Evolutionary conservation across 2,113 vertebrate species (phyloP).

Genomic region (Microcebus lehilahytsara): DNA sequence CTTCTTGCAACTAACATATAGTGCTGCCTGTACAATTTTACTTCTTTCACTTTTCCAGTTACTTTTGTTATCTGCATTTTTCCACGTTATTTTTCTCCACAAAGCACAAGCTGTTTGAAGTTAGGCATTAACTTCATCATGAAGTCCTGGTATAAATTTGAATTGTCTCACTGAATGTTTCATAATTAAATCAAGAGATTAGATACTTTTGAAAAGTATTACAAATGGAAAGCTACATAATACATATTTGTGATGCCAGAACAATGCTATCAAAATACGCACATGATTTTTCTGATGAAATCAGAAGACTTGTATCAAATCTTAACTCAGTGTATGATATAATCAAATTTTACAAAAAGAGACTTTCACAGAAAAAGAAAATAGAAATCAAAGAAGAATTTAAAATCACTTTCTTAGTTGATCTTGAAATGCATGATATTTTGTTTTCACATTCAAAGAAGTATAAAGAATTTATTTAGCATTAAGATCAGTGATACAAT

Average conservation of each 20-base stretch:
- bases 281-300: not conserved
- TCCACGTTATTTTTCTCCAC: fast-evolving
- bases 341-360: not conserved
- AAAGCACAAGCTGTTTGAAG: not conserved
- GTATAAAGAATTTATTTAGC: not conserved
- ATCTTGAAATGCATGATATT: not conserved
- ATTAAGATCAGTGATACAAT: not conserved
- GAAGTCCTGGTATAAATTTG: not conserved
- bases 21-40: not conserved
- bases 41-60: not conserved
- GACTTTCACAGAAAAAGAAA: not conserved
- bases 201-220: not conserved
- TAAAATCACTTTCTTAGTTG: not conserved
- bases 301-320: not conserved
- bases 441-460: not conserved
- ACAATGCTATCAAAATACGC: not conserved
- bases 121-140: not conserved
- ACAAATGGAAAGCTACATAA: not conserved
- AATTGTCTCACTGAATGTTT: not conserved
- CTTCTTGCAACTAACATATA: no score
- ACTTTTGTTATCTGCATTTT: not conserved
- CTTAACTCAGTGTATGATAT: not conserved
- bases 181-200: not conserved
- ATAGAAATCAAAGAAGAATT: not conserved
- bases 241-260: not conserved